These are phyloP conservation scores for Sylvietta virens DNA, from an alignment of 2,113 vertebrate species.

Conservation along the genomic window DNA sequence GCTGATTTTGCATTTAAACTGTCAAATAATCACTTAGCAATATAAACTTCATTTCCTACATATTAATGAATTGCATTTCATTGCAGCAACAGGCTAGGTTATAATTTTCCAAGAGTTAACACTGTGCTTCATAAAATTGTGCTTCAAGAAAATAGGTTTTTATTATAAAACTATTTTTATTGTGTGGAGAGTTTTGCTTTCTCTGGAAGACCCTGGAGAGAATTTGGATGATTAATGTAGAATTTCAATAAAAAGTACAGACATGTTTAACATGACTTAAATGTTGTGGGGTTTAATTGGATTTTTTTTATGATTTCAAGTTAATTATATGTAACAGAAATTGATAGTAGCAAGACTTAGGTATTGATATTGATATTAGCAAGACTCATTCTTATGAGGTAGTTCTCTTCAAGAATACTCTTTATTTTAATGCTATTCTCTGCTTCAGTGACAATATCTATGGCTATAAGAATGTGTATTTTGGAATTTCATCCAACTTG, in stretches of 20 bases:
- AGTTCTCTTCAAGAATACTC: neutral
- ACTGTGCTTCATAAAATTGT: neutral
- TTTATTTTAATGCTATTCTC: neutral
- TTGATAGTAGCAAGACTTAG: neutral
- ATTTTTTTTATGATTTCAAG: neutral
- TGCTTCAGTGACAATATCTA: neutral
- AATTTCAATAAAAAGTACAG: neutral
- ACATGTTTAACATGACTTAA: neutral
- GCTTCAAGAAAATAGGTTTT: neutral
- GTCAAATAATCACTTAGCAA: neutral
- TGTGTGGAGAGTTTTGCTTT: neutral
- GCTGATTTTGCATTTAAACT: neutral
- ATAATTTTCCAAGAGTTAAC: neutral
- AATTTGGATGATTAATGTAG: neutral
- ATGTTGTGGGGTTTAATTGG: neutral
- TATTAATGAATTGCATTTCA: neutral
- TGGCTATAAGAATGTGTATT: neutral
- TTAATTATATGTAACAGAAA: neutral
- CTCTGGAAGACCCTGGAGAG: neutral
- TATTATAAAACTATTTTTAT: neutral
- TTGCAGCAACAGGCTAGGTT: neutral
- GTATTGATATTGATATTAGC: neutral
- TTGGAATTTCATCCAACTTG: neutral
- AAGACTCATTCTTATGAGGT: neutral
- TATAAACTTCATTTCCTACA: neutral